A percentile compares a stretch with the other conserved stretches of the same genome.
phyloP scores from a whole-genome alignment of 2,797 vertebrate species.

The Gambelia wislizenii region DNA sequence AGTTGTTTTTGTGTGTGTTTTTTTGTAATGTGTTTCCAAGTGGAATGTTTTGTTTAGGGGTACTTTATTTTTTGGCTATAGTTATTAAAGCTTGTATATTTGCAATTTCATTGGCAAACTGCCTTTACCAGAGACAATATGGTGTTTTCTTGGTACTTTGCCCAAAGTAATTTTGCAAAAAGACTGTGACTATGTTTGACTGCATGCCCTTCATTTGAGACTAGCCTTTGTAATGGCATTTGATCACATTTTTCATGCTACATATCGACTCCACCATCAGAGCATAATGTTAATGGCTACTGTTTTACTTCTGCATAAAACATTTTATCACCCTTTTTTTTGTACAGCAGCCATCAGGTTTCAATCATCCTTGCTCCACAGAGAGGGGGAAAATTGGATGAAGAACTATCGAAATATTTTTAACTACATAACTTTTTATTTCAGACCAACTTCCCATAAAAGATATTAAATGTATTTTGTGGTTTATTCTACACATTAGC shows the following conservation, averaged over 20 bases:
- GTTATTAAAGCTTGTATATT: conserved; percentile 82
- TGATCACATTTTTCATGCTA: conserved; percentile 82
- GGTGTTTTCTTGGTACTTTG: conserved; percentile 83
- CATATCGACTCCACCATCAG: conserved; percentile 81
- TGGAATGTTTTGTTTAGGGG: conserved; percentile 32
- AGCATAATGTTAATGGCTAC: conserved; percentile 83
- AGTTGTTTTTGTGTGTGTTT: conserved; percentile 73
- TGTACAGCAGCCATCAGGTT: conserved; percentile 80
- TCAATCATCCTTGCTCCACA: conserved; percentile 76
- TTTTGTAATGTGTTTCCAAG: conserved; percentile 83
- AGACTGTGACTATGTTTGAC: conserved; percentile 80
- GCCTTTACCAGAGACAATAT: conserved; percentile 79
- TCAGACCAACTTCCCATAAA: conserved; percentile 79
- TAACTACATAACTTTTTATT: conserved; percentile 83
- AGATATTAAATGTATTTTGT: conserved; percentile 80
- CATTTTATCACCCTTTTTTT: conserved; percentile 76
- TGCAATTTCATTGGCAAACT: conserved; percentile 83
- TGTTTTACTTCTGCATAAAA: conserved; percentile 84
- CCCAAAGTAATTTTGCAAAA: conserved; percentile 84
- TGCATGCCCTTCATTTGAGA: conserved; percentile 82
- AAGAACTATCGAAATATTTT: conserved; percentile 80
- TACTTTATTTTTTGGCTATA: conserved; percentile 74
- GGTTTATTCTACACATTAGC: conserved; percentile 73
- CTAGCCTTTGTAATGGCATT: conserved; percentile 82
- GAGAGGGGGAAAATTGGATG: conserved; percentile 74